A percentile compares a stretch with the other conserved stretches of the same genome.
Conservation (phyloP, 2,888 invertebrate genomes). For the Leptopterna dolabrata region DNA sequence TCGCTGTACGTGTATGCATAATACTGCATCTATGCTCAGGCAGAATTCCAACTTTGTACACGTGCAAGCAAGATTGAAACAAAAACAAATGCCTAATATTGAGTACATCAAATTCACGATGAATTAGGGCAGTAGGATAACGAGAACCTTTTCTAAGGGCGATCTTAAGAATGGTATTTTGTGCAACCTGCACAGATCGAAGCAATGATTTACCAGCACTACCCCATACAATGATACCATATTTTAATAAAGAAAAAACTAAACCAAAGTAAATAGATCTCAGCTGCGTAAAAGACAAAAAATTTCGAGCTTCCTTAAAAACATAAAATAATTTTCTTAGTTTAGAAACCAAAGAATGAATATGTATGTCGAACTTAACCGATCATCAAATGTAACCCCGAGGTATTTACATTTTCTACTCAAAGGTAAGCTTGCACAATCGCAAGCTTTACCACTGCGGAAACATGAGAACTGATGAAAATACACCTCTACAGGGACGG, state of each 20-base stretch:
- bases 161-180: neutral
- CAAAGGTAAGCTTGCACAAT: neutral
- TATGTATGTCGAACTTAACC: constrained; percentile 24
- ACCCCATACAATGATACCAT: constrained; percentile 16
- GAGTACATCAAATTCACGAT: constrained; percentile 20
- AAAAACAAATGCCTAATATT: constrained; percentile 4
- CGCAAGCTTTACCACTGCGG: neutral
- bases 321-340: constrained; percentile 30
- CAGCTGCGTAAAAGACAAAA: neutral
- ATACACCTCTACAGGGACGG: neutral
- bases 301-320: constrained; percentile 30
- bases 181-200: too few relatives aligned
- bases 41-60: neutral
- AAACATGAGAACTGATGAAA: constrained; percentile 26
- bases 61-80: constrained; percentile 11
- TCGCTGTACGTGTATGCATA: neutral
- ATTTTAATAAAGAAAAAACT: constrained; percentile 24
- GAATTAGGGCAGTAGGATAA: neutral
- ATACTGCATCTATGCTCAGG: neutral
- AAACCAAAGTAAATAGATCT: constrained; percentile 19
- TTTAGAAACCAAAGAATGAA: constrained; percentile 16
- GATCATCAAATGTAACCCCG: constrained; percentile 6
- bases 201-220: neutral
- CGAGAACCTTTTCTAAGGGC: neutral
- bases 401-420: constrained; percentile 23